Evolutionary conservation across 2,888 invertebrate species (phyloP), one percentile per base, ranked within the genome.

Genomic region (Stegana nigrithorax): DNA sequence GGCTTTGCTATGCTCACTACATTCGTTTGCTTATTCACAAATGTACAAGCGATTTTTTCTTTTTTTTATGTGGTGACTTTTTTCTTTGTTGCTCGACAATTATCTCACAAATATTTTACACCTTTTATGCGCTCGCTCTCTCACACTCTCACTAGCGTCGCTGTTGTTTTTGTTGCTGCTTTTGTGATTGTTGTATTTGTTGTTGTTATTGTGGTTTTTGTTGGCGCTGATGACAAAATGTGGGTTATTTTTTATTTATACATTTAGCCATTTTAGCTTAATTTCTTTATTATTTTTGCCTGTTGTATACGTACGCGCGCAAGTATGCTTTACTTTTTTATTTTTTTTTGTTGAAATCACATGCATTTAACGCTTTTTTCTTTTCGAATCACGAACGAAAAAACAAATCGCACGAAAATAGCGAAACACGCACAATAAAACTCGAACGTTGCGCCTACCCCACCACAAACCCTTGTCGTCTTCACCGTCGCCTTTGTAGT

Each of bases 141-240:
- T 57, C 69, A 68, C 70, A 65, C 63, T 65, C 66, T 55, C 61
- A 55, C 57, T 36, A 19, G 51, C 51, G 51, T 14, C 25, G 51
- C 47, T n/a, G 59, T 19, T 59, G 63, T 65, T 65, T 64, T 65
- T 70, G 67, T 71, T 67, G 60, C 59, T 53, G 60, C 23, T 60
- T 42, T 32, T 39, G 55, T 68, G 63, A 44, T 62, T 58, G 60
- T 51, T 42, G 26, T 45, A 19, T 10, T 62, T 64, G 57, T 50
- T 61, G 47, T 21, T 29, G 56, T 67, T 66, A 55, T 65, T 58
- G 58, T 44, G 29, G 23, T 12, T 39, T 10, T 42, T 42, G 42
- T 42, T 42, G 12, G 2, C 14, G n/a, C 17, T n/a, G n/a, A 42
- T 42, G 42, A 42, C 42, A 42, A 60, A 62, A 59, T 62, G 56